These are phyloP conservation scores for Tenthredo mesomela DNA, from an alignment of 2,888 invertebrate species.

Conservation along the genomic window DNA sequence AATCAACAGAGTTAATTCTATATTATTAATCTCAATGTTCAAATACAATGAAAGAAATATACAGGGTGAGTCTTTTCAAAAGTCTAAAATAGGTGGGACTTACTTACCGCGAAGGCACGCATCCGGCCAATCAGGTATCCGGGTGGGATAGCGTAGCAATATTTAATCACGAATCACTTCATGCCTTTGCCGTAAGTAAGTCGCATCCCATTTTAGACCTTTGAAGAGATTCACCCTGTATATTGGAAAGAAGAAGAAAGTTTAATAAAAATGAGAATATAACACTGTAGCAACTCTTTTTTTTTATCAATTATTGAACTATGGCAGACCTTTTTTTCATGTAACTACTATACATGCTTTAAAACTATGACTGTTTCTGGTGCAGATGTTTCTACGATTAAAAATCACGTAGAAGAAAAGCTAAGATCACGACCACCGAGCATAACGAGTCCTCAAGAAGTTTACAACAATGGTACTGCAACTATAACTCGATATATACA, in stretches of 20 bases:
- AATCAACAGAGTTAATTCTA: too few species aligned
- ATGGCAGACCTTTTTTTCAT: background rate
- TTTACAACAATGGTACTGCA: constrained; percentile 70
- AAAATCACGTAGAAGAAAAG: constrained; percentile 61
- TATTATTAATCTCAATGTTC: too few species aligned
- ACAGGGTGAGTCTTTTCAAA: too few species aligned
- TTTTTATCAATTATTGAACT: background rate
- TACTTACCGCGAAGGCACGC: too few species aligned
- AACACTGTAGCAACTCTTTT: background rate
- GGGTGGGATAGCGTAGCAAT: too few species aligned
- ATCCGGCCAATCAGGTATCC: too few species aligned
- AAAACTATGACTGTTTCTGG: constrained; percentile 1
- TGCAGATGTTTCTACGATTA: constrained; percentile 54
- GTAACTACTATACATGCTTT: background rate
- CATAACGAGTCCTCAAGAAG: constrained; percentile 58
- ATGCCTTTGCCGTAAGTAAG: too few species aligned
- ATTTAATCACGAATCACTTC: too few species aligned
- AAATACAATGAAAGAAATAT: too few species aligned
- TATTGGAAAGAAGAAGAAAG: background rate
- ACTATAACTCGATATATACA: constrained; percentile 77
- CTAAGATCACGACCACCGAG: constrained; percentile 59
- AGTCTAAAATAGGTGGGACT: too few species aligned
- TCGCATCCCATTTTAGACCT: too few species aligned
- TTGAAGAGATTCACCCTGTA: too few species aligned
- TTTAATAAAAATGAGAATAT: background rate